A percentile compares a stretch with the other conserved stretches of the same genome.
Evolutionary conservation across 2,113 vertebrate species (phyloP).

Genomic region (Gyps fulvus): DNA sequence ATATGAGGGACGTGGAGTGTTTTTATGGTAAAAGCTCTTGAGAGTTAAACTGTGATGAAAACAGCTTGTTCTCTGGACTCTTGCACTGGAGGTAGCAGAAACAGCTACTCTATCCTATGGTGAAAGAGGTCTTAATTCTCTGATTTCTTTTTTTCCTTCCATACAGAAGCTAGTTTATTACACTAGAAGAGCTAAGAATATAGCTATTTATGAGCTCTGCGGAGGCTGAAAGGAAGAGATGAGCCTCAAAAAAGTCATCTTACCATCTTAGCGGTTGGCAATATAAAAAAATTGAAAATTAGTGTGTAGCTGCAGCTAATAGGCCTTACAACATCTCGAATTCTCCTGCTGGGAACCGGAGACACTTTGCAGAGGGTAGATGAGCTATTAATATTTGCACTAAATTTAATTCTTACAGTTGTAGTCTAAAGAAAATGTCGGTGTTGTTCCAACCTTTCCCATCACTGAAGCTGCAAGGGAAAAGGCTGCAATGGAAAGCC

Average conservation of each 20-base stretch:
- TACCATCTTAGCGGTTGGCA: not conserved
- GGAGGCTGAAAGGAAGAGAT: not conserved
- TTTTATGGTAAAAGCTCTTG: not conserved
- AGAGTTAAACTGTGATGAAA: not conserved
- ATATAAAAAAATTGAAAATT: not conserved
- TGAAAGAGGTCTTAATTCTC: not conserved
- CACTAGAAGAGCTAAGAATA: not conserved
- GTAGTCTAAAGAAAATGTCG: not conserved
- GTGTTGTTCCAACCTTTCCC: not conserved
- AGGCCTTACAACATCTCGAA: not conserved
- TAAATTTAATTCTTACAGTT: not conserved
- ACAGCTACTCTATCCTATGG: not conserved
- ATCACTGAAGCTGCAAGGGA: not conserved
- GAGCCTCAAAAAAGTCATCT: not conserved
- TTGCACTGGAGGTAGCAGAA: not conserved
- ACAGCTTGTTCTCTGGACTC: not conserved
- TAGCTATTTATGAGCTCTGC: not conserved
- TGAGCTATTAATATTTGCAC: not conserved
- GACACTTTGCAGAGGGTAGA: not conserved
- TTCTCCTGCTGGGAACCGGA: not conserved
- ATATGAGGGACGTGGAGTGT: no score
- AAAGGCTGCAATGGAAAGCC: not conserved
- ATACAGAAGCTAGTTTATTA: not conserved
- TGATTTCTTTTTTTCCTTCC: not conserved
- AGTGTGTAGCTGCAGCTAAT: not conserved